These are phyloP conservation scores for Engraulis encrasicolus DNA, from an alignment of 2,113 vertebrate genomes.

Conservation along the genomic window DNA sequence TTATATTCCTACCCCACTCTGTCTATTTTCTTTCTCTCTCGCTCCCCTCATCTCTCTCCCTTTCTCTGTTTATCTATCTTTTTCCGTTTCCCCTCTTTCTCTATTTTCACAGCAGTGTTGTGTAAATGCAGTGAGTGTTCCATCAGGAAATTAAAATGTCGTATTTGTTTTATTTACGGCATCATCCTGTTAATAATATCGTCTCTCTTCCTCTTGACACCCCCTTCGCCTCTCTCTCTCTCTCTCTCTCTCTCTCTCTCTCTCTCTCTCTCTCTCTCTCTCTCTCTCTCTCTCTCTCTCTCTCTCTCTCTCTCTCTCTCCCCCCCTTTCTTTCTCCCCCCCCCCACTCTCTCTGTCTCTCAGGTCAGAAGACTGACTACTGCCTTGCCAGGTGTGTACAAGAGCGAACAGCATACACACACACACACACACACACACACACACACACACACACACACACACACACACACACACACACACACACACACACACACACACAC, in stretches of 20 bases:
- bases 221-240: slow-evolving; percentile 51
- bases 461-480: too few relatives aligned
- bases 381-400: slow-evolving; percentile 91
- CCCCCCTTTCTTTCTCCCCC: slow-evolving; percentile 57
- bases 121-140: too few relatives aligned
- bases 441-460: not conserved
- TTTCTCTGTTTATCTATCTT: slow-evolving; percentile 50
- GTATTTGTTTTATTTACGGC: too few relatives aligned
- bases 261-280: slow-evolving; percentile 44
- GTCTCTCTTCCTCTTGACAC: not conserved
- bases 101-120: too few relatives aligned
- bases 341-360: slow-evolving; percentile 55
- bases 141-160: too few relatives aligned
- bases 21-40: slow-evolving; percentile 35
- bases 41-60: slow-evolving; percentile 57
- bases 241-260: slow-evolving; percentile 42
- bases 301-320: slow-evolving; percentile 59
- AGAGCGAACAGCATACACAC: slow-evolving; percentile 42
- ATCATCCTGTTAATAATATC: too few relatives aligned
- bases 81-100: too few relatives aligned
- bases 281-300: slow-evolving; percentile 45
- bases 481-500: too few relatives aligned
- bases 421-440: slow-evolving; percentile 19
- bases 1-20: too few relatives aligned
- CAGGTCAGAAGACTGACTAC: slow-evolving; percentile 94